Evolutionary conservation across 2,888 invertebrate species (phyloP).

Genomic region (Drosophila anomelani): DNA sequence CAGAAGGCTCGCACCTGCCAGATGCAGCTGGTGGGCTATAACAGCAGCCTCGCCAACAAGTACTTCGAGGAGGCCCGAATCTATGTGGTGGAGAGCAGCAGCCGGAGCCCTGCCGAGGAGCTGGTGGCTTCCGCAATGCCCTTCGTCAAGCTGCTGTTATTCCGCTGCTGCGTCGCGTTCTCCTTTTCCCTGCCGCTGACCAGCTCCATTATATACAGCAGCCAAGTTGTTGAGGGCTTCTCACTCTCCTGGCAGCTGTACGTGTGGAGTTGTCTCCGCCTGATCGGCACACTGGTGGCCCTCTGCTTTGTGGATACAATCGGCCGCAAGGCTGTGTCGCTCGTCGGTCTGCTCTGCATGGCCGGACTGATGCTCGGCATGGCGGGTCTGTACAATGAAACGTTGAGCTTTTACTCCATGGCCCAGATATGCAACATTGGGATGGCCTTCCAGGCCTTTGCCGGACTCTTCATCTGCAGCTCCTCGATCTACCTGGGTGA

Average conservation of each 20-base stretch:
- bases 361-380: constrained; percentile 67
- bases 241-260: constrained; percentile 57
- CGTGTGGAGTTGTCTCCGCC: constrained; percentile 61
- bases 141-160: constrained; percentile 68
- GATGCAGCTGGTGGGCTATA: constrained; percentile 51
- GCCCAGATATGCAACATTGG: constrained; percentile 53
- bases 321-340: constrained; percentile 65
- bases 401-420: constrained; percentile 38
- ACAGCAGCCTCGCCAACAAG: background rate
- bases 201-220: constrained; percentile 48
- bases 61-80: constrained; percentile 59
- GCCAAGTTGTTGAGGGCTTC: background rate
- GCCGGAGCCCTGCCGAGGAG: constrained; percentile 46
- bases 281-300: constrained; percentile 59
- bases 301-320: constrained; percentile 60
- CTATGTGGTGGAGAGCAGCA: constrained; percentile 64
- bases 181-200: constrained; percentile 75
- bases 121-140: constrained; percentile 55
- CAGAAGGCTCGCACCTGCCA: constrained; percentile 58
- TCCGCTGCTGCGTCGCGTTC: constrained; percentile 74
- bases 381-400: constrained; percentile 53
- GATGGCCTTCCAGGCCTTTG: constrained; percentile 68
- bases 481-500: constrained; percentile 75
- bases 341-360: constrained; percentile 61
- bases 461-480: constrained; percentile 71